These are phyloP conservation scores for Drosophila mayaguana DNA, from an alignment of 2,888 invertebrate species.

Conservation along the genomic window DNA sequence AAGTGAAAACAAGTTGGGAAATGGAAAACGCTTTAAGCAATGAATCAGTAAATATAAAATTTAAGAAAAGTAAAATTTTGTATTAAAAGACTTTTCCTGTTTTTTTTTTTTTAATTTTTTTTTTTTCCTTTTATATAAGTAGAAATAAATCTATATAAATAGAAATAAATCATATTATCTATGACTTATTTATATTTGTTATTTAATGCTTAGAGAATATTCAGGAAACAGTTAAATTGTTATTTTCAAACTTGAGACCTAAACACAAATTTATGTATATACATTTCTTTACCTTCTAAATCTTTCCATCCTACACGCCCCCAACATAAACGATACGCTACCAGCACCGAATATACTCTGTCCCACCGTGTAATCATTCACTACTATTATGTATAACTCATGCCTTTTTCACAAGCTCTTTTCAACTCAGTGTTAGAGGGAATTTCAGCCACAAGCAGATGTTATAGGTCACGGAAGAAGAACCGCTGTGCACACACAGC, in stretches of 20 bases:
- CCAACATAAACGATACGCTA: too few species aligned
- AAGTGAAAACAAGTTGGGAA: slow-evolving; percentile 1
- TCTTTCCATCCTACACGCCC: background rate
- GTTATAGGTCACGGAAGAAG: slow-evolving; percentile 20
- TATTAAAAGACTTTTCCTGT: too few species aligned
- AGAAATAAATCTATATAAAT: too few species aligned
- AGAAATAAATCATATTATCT: too few species aligned
- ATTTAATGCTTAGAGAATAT: background rate
- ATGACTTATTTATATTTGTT: too few species aligned
- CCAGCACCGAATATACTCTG: background rate
- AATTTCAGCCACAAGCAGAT: slow-evolving; percentile 10
- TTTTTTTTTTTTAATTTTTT: too few species aligned
- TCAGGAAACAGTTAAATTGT: background rate
- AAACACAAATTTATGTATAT: background rate
- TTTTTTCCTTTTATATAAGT: too few species aligned
- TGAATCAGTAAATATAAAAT: background rate
- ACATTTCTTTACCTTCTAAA: background rate
- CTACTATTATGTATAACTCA: background rate
- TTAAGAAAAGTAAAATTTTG: background rate
- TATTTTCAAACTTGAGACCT: background rate
- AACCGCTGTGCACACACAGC: slow-evolving; percentile 3
- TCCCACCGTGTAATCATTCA: background rate
- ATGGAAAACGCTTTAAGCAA: background rate
- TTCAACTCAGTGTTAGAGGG: background rate
- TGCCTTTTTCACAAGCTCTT: slow-evolving; percentile 1